Evolutionary conservation across 1,140 invertebrate species (phyloP), one percentile per base, ranked within the genome.

Genomic region (Rhagoletis pomonella): DNA sequence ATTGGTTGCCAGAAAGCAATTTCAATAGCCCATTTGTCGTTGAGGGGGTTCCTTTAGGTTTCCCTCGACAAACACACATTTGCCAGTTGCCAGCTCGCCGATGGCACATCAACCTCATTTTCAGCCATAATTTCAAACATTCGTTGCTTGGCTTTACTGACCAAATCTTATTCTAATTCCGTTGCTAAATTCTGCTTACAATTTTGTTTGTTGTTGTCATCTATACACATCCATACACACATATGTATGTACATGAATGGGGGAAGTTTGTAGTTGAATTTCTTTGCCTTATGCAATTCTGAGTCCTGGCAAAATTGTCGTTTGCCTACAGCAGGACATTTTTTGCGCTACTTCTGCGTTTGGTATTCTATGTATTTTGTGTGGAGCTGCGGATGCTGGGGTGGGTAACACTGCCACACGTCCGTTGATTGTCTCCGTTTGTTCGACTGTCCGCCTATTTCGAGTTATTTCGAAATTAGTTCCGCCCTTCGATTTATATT

Each of bases 401-500:
- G 5, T 55, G 50, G 5, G 50, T 55, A 55, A 10, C 10, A 55
- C 5, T 81, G 47, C 47, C n/a, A 14, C 73, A 81, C 73, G 73
- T 81, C 3, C 73, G 73, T 50, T 81, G 73, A 81, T 81, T 81
- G 62, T 69, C 65, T 69, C 64, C 10, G 55, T 69, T 87, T 69
- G 58, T 60, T 44, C 59, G 59, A 86, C 44, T 86, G 64, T 86
- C 86, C 86, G 86, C 86, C 86, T 62, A 87, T 87, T 87, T 64
- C 55, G 55, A 73, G 67, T 87, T 65, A 81, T 59, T 73, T 73
- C 55, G 86, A 87, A 87, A 87, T 87, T 87, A 87, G 86, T 87
- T 87, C 65, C 86, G 86, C 86, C 86, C 86, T 77, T 87, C 86
- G 67, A 87, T 87, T 87, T 87, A 87, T 87, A 77, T 87, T 87